Conservation (phyloP, 2,797 vertebrate genomes). For the Urosaurus nigricauda region DNA sequence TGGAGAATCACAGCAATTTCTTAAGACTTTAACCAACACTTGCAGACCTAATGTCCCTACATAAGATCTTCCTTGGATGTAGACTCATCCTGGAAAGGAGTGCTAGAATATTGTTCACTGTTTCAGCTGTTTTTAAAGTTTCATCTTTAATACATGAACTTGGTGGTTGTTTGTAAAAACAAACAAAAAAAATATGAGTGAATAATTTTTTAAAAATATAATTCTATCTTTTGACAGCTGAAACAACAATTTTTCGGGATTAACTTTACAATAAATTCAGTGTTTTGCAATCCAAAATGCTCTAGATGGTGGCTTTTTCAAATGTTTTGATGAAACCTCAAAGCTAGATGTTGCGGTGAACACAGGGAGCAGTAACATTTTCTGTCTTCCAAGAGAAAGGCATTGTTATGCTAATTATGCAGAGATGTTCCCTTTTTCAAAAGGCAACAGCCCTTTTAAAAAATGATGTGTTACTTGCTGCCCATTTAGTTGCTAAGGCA, state of each 20-base stretch:
- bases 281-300: slow-evolving; percentile 50
- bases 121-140: slow-evolving; percentile 17
- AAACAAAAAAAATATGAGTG: slow-evolving; percentile 44
- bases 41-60: background rate
- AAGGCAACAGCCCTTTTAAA: background rate
- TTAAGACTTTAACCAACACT: no score
- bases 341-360: slow-evolving; percentile 30
- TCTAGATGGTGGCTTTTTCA: slow-evolving; percentile 40
- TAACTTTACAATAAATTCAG: slow-evolving; percentile 39
- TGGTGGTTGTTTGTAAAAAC: slow-evolving; percentile 2
- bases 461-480: slow-evolving; percentile 44
- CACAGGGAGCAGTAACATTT: no score
- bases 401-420: slow-evolving; percentile 10
- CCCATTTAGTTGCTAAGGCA: background rate
- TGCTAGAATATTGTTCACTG: background rate
- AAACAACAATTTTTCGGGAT: slow-evolving; percentile 51
- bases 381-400: slow-evolving; percentile 20
- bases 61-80: background rate
- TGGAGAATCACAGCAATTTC: no score
- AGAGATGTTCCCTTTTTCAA: background rate
- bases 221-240: slow-evolving; percentile 10
- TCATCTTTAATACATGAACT: slow-evolving; percentile 36
- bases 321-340: slow-evolving; percentile 41
- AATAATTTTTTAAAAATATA: background rate
- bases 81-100: background rate